Conservation (phyloP, 2,888 invertebrate species). For the Chrysotoxum bicinctum region DNA sequence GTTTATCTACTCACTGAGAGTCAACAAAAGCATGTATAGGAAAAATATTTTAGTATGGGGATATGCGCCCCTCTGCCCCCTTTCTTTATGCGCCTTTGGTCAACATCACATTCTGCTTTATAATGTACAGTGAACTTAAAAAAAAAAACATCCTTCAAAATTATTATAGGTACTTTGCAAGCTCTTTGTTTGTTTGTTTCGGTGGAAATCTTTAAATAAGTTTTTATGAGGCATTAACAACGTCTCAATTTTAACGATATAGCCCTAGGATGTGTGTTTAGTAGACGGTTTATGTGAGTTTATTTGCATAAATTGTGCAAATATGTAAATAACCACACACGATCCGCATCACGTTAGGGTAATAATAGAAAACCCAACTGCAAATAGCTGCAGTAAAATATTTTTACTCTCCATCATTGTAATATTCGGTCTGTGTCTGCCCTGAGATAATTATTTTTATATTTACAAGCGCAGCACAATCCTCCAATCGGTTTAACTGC, state of each 20-base stretch:
- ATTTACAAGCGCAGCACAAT: slow-evolving; percentile 16
- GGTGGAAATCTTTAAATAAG: background rate
- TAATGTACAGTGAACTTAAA: no score
- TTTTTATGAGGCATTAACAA: slow-evolving; percentile 6
- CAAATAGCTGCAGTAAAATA: slow-evolving; percentile 23
- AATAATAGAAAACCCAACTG: slow-evolving; percentile 8
- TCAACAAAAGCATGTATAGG: no score
- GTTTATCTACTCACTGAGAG: no score
- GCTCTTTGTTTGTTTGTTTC: no score
- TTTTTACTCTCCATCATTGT: slow-evolving; percentile 20
- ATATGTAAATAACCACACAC: slow-evolving; percentile 19
- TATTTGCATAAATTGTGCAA: slow-evolving; percentile 22
- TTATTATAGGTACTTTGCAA: no score
- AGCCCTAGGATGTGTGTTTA: slow-evolving; percentile 1
- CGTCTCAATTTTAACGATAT: slow-evolving; percentile 8
- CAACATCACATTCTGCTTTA: no score
- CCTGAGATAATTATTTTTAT: slow-evolving; percentile 25
- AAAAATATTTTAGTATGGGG: no score
- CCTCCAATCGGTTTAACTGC: slow-evolving; percentile 1
- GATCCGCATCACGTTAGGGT: slow-evolving; percentile 5
- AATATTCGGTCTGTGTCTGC: slow-evolving; percentile 13
- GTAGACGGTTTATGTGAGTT: background rate
- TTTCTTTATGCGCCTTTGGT: no score
- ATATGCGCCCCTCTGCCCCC: no score
- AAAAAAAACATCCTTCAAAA: no score